Evolutionary conservation across 30 jellyfish, hydroid and myxozoan genomes (phyloP), one percentile per base, ranked within the genome.

Genomic region (Aurelia sp.): DNA sequence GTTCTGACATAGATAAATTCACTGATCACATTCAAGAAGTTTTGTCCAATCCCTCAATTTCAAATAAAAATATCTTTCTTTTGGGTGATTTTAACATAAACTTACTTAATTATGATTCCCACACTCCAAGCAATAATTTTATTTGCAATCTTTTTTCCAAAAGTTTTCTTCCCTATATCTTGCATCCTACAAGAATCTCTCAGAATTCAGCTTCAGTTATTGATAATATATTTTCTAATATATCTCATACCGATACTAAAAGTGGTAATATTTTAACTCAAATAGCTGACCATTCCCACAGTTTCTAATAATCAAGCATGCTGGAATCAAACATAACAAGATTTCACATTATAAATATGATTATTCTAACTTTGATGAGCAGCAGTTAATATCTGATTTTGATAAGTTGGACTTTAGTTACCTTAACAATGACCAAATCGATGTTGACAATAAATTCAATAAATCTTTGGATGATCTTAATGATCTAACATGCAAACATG

Each of bases 201-300:
- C 68, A 70, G 20, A 53, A 47, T 50, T 83, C 86, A 48, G 59
- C 86, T 41, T 69, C 86, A 51, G 63, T 83, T 22, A 83, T 83
- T 72, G 92, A 83, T 61, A 83, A 83, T 41, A 80, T 80, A 18
- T 80, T 62, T 80, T 61, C 90, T 47, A 51, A 80, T 48, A 35
- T 47, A 48, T 50, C 55, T 35, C 44, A 80, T 80, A 44, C 72
- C 6, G 41, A 64, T 20, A 41, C 65, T 10, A 63, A 40, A 40
- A 38, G 81, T 63, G 90, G 90, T 19, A 80, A 80, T 48, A 67
- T 80, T 22, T 40, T 22, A 80, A 80, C 81, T 16, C 55, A 24
- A 33, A 80, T 80, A n/a, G 62, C 90, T n/a, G 90, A 67, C 61
- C 86, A 83, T 71, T 71, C 48, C 87, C 86, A 20, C 92, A 63